These are phyloP conservation scores for Eurystomus glaucurus DNA, from an alignment of 2,797 vertebrate species.

Conservation along the genomic window DNA sequence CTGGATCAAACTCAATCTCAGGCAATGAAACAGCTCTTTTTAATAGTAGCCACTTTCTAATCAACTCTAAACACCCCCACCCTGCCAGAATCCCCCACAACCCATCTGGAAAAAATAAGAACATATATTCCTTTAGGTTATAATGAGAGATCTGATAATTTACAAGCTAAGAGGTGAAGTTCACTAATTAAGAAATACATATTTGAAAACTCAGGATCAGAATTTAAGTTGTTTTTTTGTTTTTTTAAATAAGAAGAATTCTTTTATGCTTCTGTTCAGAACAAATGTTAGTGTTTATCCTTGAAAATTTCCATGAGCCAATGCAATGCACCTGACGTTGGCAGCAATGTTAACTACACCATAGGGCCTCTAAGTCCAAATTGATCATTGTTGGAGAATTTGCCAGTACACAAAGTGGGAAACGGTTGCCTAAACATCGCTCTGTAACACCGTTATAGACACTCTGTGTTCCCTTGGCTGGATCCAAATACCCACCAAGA, in stretches of 20 bases:
- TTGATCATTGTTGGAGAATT: not conserved
- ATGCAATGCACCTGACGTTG: not conserved
- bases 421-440: not conserved
- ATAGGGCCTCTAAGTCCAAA: not conserved
- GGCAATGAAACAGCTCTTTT: slow-evolving; percentile 56
- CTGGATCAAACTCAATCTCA: slow-evolving; percentile 27
- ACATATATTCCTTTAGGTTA: not conserved
- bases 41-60: slow-evolving; percentile 51
- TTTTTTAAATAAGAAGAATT: not conserved
- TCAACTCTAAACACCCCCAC: not conserved
- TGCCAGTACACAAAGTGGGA: not conserved
- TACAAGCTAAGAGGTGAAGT: not conserved
- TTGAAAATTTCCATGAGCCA: not conserved
- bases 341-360: not conserved
- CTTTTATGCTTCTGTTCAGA: not conserved
- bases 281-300: not conserved
- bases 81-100: not conserved
- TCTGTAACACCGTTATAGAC: not conserved
- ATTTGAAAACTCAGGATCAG: not conserved
- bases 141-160: not conserved
- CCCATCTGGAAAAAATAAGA: slow-evolving; percentile 16
- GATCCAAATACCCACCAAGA: not conserved
- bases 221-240: not conserved
- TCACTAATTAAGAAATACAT: slow-evolving; percentile 46
- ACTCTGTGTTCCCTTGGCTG: not conserved